Base-by-base conservation (phyloP, 2,888 invertebrate species). In the Pteria penguin region DNA sequence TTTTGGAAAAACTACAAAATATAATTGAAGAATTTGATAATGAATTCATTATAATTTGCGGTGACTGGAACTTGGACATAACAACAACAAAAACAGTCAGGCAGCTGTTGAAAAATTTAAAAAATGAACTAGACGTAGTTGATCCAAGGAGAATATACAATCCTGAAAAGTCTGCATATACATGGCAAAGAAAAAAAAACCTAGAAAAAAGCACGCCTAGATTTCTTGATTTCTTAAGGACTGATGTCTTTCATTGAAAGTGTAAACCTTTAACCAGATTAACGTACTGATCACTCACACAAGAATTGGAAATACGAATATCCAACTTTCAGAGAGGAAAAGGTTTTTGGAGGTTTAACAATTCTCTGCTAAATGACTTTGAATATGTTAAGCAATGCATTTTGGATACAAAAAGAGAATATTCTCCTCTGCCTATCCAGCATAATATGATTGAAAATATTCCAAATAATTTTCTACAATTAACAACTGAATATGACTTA, bases 141-240 rank as follows among this genome's bases (percentile, higher is more conserved):
- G 62, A 62, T 62, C 62, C 62, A n/a, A 31, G 62, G 33, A 14
- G 18, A 62, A 62, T 62, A 31, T 62, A 62, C 24, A 33, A 62
- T 62, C 62, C 33, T 0, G 24, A 0, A 1, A 31, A 24, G 18
- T 31, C 2, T 31, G 1, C n/a, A 4, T 62, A 3, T 33, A 62
- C 62, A 4, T 62, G 33, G 57, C 24, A n/a, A 14, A 31, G 31
- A 4, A 14, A 4, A 2, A 31, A 62, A 62, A 18, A 0, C n/a
- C 1, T 26, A 31, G 14, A 29, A 29, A 62, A 62, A n/a, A 32
- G 62, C 0, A 11, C 45, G 45, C 45, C 45, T 36, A 5, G 45
- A 36, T 36, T 36, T 36, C 14, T 36, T 31, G 0, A 29, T 32
- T 18, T 33, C 1, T 0, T 4, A 62, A 31, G 62, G 29, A 62